Conservation (phyloP, 2,797 vertebrate genomes). For the Jordanella pulchra region DNA sequence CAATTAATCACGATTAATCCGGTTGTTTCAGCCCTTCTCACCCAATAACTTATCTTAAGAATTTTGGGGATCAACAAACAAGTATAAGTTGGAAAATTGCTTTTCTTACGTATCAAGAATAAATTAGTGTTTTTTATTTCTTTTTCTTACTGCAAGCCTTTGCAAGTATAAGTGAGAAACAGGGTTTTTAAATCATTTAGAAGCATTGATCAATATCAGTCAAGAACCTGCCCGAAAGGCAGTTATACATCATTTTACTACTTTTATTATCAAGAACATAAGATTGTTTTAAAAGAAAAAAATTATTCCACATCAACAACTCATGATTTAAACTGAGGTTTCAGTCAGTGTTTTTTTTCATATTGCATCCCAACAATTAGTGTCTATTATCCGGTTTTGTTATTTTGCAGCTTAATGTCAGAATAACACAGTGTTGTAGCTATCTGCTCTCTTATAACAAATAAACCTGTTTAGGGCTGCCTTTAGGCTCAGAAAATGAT, state of each 20-base stretch:
- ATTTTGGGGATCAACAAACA: background rate
- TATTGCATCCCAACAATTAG: background rate
- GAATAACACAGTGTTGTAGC: slow-evolving; percentile 7
- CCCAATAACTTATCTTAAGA: background rate
- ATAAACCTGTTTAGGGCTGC: slow-evolving; percentile 1
- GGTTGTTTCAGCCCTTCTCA: no score
- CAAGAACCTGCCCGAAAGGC: background rate
- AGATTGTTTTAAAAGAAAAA: background rate
- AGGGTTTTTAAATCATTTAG: background rate
- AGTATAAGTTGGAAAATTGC: background rate
- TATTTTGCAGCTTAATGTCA: background rate
- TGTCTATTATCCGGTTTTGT: slow-evolving; percentile 4
- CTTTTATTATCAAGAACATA: background rate
- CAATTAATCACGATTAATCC: background rate
- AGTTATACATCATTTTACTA: background rate
- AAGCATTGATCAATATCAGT: slow-evolving; percentile 12
- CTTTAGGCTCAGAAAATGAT: slow-evolving; percentile 19
- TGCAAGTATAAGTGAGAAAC: slow-evolving; percentile 5
- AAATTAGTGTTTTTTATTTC: background rate
- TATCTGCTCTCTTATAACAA: slow-evolving; percentile 8
- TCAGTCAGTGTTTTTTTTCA: background rate
- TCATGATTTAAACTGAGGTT: background rate
- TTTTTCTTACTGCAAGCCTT: background rate
- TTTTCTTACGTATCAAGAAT: background rate
- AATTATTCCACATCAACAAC: background rate